Base-by-base conservation (phyloP, 2,113 vertebrate genomes). In the Procavia capensis region DNA sequence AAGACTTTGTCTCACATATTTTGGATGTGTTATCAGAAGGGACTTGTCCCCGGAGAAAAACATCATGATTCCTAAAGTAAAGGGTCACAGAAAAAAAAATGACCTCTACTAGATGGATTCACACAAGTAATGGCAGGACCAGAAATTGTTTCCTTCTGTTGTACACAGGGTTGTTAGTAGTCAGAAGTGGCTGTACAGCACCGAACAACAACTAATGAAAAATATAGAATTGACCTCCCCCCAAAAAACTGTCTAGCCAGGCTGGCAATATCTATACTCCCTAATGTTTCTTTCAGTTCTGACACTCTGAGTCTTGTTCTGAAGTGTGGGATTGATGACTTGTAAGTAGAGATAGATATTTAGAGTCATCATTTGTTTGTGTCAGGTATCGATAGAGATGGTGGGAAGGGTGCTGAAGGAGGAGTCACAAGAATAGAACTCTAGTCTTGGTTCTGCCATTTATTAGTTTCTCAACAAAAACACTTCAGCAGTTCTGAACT, bases 341-440 rank as follows among this genome's bases (percentile, higher is more conserved):
- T 82, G 43, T 27, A 94, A 93, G 8, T 74, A 75, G 43, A 45
- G 45, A 36, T 59, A 90, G 93, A 91, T 78, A 88, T 47, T 83
- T 80, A 64, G 34, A 75, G 78, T 72, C 47, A 61, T 70, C 54
- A 61, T 96, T 96, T 78, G 64, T 95, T 96, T 78, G 64, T 85
- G 81, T 94, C 7, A 27, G 64, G n/a, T 59, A 82, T 90, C 72
- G 39, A 70, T 45, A 76, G 39, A 47, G 61, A 70, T 5, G 4
- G 45, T 91, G 34, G 81, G 63, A 83, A 83, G 25, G 54, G 43
- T 19, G 36, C 2, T 22, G 92, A 43, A 63, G 19, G 43, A 47
- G 27, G 50, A 54, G 50, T 54, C 24, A 50, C 57, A 91, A 84
- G 59, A 83, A 68, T 1, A 80, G 61, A 66, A 57, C 29, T 36